Base-by-base conservation (phyloP, 2,797 vertebrate species). In the Chaunax sp. region DNA sequence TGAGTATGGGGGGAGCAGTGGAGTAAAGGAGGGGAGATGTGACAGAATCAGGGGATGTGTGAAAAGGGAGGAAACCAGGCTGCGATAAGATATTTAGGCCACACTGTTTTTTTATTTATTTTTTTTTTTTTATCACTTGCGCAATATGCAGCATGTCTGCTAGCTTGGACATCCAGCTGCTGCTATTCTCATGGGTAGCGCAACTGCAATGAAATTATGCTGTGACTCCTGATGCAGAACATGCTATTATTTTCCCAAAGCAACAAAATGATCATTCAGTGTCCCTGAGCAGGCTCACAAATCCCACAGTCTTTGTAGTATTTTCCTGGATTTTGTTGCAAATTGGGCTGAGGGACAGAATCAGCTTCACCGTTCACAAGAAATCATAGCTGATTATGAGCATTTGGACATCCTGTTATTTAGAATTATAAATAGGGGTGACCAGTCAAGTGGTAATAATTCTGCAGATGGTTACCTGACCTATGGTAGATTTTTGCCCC, bases 351-450 rank as follows among this genome's bases (percentile, higher is more conserved):
- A 81, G 64, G 75, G 75, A 91, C 85, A 80, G 85, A 78, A 81
- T 82, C 73, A 60, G 72, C 66, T 91, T 89, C 93, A 92, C 89
- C 90, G 87, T 88, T 83, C 69, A 65, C 72, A 62, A 65, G 78
- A 78, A 89, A 91, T 90, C 85, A 86, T 52, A 70, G 70, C 81
- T 81, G 87, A 91, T 92, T 90, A 90, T 73, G 57, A 69, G 81
- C 80, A 73, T 88, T 89, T 82, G 69, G 77, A 81, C 74, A 78
- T 80, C 62, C 71, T 82, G 80, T 80, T 86, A 82, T 90, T 82
- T 75, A 56, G 67, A 77, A 82, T 85, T 70, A 80, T 62, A 69
- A 69, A 60, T 38, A 70, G 47, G 56, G 77, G 55, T 72, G 75
- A 77, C 62, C 64, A 49, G 69, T 62, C 25, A 53, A 37, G 52